phyloP scores from a whole-genome alignment of 2,888 invertebrate species.

The Yponomeuta sedellus region DNA sequence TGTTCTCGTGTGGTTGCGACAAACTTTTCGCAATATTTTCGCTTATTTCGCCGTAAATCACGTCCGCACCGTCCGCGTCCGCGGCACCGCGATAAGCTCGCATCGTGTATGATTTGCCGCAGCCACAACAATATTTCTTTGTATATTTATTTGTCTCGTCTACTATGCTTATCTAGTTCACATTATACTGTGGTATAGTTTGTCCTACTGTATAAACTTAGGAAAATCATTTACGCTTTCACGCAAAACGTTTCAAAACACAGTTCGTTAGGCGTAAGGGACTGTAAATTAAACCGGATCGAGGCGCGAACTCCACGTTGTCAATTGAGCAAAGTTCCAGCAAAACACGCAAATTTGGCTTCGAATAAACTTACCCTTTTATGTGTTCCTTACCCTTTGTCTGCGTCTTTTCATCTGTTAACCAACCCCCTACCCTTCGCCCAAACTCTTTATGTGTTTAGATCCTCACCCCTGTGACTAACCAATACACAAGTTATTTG shows the following conservation, averaged over 20 bases:
- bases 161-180: constrained; percentile 73
- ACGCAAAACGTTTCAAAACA: constrained; percentile 72
- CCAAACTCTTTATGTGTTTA: constrained; percentile 75
- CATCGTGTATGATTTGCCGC: constrained; percentile 55
- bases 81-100: constrained; percentile 29
- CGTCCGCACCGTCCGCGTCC: constrained; percentile 32
- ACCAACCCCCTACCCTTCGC: constrained; percentile 73
- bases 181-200: constrained; percentile 61
- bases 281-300: constrained; percentile 60
- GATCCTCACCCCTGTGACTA: constrained; percentile 73
- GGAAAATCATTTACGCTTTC: constrained; percentile 78
- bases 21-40: constrained; percentile 38
- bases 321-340: constrained; percentile 70
- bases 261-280: constrained; percentile 62
- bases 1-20: constrained; percentile 70
- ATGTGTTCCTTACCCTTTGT: constrained; percentile 83
- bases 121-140: constrained; percentile 63
- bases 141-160: constrained; percentile 75
- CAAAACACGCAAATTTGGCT: constrained; percentile 75
- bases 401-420: constrained; percentile 88
- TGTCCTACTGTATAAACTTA: constrained; percentile 67
- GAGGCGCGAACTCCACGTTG: constrained; percentile 65
- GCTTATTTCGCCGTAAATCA: constrained; percentile 32
- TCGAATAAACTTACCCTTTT: constrained; percentile 77
- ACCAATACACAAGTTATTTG: constrained; percentile 69